phyloP scores from a whole-genome alignment of 2,113 vertebrate genomes.

The Perca flavescens region DNA sequence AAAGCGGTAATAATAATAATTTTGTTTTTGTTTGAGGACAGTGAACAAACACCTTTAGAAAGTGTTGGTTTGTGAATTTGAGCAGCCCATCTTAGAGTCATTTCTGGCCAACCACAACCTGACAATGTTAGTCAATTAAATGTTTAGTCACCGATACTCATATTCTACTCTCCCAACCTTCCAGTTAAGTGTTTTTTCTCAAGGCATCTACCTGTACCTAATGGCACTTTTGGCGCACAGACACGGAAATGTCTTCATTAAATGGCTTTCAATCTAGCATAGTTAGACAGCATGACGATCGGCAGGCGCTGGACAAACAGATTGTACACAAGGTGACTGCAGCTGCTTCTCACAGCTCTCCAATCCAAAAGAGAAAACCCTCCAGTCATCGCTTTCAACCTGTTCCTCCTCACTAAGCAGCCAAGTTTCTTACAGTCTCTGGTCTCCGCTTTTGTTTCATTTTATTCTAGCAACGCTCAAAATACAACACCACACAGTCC shows the following conservation, averaged over 20 bases:
- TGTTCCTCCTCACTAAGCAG: conserved; percentile 47
- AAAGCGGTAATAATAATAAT: neutral
- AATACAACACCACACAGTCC: neutral
- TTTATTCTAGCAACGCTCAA: neutral
- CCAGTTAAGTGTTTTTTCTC: neutral
- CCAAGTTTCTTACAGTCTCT: conserved; percentile 11
- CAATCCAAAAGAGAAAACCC: conserved; percentile 32
- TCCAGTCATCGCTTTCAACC: conserved; percentile 50
- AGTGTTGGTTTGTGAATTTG: neutral
- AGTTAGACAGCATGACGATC: conserved; percentile 51
- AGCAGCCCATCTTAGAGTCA: neutral
- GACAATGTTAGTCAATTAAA: no score
- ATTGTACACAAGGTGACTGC: conserved; percentile 49
- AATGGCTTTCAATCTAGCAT: conserved; percentile 30
- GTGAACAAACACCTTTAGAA: neutral
- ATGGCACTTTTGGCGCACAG: neutral
- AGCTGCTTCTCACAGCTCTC: conserved; percentile 54
- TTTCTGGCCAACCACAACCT: neutral
- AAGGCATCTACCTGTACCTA: neutral
- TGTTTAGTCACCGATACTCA: neutral
- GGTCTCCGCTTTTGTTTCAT: neutral
- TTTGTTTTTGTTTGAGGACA: neutral
- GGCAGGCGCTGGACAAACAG: conserved; percentile 61
- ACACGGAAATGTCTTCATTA: conserved; percentile 20
- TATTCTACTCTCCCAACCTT: neutral